phyloP scores from a whole-genome alignment of 2,888 invertebrate genomes.

The Lithophane semibrunnea region DNA sequence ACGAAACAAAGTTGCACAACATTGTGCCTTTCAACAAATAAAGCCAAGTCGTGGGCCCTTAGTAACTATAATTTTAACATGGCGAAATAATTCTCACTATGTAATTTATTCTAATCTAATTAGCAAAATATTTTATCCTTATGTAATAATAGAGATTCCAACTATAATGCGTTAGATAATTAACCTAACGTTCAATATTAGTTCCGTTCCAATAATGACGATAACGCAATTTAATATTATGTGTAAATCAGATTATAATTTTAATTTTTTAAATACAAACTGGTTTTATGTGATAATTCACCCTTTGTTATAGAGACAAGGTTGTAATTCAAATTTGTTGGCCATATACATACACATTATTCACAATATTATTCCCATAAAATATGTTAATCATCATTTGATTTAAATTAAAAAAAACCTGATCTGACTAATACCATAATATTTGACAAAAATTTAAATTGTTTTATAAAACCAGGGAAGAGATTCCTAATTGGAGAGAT shows the following conservation, averaged over 20 bases:
- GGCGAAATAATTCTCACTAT: not conserved
- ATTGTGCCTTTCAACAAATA: not conserved
- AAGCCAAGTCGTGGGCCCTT: not conserved
- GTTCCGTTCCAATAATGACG: slow-evolving; percentile 22
- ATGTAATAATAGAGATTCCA: not conserved
- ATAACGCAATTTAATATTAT: slow-evolving; percentile 6
- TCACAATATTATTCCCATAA: not conserved
- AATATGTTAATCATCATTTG: not conserved
- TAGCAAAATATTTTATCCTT: slow-evolving; percentile 4
- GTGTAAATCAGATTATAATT: not conserved
- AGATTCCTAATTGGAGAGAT: not conserved
- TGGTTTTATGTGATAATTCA: not conserved
- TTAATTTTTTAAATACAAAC: not conserved
- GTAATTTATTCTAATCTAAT: slow-evolving; percentile 13
- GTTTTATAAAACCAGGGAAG: not conserved
- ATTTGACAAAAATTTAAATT: not conserved
- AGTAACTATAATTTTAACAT: not conserved
- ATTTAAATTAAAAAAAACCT: slow-evolving; percentile 4
- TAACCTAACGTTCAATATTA: not conserved
- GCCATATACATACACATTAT: not conserved
- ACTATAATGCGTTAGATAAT: slow-evolving; percentile 22
- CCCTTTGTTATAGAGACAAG: not conserved
- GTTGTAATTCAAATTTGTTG: not conserved
- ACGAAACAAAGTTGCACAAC: not conserved
- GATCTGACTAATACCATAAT: not conserved